phyloP scores from a whole-genome alignment of 2,797 vertebrate genomes.

The Tragelaphus oryx region DNA sequence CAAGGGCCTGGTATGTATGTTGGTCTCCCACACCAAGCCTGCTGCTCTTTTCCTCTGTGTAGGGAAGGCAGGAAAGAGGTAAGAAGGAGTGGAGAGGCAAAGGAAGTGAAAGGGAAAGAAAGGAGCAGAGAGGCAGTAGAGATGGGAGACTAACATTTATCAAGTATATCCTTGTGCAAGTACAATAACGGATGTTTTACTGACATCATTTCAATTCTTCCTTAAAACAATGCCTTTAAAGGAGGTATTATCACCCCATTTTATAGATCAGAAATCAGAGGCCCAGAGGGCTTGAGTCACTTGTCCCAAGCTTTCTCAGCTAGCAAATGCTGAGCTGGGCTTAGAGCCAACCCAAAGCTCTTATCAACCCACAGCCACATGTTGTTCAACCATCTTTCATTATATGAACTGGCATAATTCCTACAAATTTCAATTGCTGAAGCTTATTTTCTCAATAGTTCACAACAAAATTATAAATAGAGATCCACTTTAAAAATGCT shows the following conservation, averaged over 20 bases:
- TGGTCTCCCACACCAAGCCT: not conserved
- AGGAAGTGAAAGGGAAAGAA: not conserved
- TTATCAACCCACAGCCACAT: not conserved
- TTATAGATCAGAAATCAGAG: not conserved
- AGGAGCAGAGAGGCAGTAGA: not conserved
- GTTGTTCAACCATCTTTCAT: not conserved
- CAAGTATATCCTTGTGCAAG: not conserved
- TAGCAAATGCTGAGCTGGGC: not conserved
- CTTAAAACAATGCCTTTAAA: not conserved
- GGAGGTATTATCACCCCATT: not conserved
- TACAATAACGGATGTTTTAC: not conserved
- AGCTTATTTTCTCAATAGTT: conserved; percentile 20
- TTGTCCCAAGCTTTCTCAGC: not conserved
- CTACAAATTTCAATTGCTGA: conserved; percentile 19
- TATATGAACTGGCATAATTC: not conserved
- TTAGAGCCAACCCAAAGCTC: not conserved
- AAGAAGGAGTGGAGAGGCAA: not conserved
- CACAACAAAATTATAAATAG: conserved; percentile 9
- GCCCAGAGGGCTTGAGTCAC: not conserved
- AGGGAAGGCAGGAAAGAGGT: not conserved
- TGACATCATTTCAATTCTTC: not conserved
- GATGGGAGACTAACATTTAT: not conserved
- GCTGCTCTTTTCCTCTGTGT: not conserved
- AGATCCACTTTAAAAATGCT: not conserved
- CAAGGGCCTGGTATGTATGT: rapidly evolving